A percentile compares a stretch with the other conserved stretches of the same genome.
phyloP scores from a whole-genome alignment of 2,113 vertebrate species.

The Lutjanus erythropterus region DNA sequence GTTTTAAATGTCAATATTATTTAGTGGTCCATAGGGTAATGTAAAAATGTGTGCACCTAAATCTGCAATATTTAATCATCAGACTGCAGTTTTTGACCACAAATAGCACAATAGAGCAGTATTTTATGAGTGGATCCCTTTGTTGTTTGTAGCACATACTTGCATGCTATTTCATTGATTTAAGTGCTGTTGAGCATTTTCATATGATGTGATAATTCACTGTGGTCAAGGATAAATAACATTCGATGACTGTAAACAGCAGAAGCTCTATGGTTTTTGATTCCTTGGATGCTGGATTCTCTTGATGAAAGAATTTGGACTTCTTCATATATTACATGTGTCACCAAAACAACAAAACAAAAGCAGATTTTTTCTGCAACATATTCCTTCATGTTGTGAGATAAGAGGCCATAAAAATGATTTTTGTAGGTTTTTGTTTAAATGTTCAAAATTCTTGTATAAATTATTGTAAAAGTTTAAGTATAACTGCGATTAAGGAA shows the following conservation, averaged over 20 bases:
- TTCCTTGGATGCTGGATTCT: neutral
- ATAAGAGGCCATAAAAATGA: neutral
- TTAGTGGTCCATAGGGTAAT: neutral
- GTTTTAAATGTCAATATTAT: neutral
- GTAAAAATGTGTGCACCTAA: neutral
- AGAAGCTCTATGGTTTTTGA: neutral
- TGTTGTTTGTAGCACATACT: neutral
- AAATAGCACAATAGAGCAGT: slow-evolving; percentile 4
- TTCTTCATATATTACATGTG: neutral
- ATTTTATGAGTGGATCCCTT: neutral
- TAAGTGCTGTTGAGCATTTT: neutral
- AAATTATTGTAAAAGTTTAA: slow-evolving; percentile 28
- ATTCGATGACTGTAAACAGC: neutral
- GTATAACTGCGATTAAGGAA: neutral
- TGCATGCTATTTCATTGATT: neutral
- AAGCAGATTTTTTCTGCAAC: neutral
- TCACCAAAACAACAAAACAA: neutral
- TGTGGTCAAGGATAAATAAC: neutral
- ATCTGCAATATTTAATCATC: neutral
- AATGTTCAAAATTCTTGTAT: neutral
- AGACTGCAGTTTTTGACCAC: slow-evolving; percentile 6
- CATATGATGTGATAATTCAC: neutral
- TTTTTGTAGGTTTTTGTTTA: neutral
- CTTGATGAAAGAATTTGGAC: neutral
- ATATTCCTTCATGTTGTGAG: neutral